phyloP scores from a whole-genome alignment of 23 tunicate species.

The Trididemnum clinides region DNA sequence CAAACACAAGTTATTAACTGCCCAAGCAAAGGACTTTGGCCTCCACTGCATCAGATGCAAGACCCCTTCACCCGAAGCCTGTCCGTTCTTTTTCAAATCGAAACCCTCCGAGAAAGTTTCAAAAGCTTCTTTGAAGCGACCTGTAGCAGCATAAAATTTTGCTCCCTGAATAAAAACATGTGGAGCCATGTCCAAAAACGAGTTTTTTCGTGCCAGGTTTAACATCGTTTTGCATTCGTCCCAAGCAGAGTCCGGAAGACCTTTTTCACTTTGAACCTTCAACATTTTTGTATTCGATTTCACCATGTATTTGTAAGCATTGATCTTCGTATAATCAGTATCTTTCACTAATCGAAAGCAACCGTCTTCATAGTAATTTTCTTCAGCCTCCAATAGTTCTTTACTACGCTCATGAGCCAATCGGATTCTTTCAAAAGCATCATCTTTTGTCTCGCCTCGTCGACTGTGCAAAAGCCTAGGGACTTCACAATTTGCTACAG shows the following conservation, averaged over 20 bases:
- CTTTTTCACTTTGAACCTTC: not conserved
- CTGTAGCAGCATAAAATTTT: constrained; percentile 63
- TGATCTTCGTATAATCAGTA: constrained; percentile 52
- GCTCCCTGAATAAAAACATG: constrained; percentile 61
- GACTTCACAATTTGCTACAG: constrained; percentile 47
- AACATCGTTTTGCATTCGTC: constrained; percentile 33
- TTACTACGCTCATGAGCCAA: constrained; percentile 18
- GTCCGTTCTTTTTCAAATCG: not conserved
- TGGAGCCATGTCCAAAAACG: constrained; percentile 45
- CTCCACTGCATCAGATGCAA: not conserved
- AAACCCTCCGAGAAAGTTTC: constrained; percentile 45
- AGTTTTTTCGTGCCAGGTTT: constrained; percentile 41
- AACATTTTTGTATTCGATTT: constrained; percentile 65
- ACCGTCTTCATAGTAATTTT: constrained; percentile 48
- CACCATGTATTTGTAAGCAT: constrained; percentile 48
- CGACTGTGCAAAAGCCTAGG: constrained; percentile 45
- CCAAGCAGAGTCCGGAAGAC: not conserved
- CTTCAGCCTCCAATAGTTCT: not conserved
- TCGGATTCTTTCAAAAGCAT: not conserved
- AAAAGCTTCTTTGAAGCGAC: constrained; percentile 37
- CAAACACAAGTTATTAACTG: constrained; percentile 42
- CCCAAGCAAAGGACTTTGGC: constrained; percentile 69
- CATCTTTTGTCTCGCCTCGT: constrained; percentile 14
- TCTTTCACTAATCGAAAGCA: constrained; percentile 25
- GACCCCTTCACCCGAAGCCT: not conserved